These are phyloP conservation scores for Diadophis punctatus DNA, from an alignment of 2,113 vertebrate genomes.

Conservation along the genomic window DNA sequence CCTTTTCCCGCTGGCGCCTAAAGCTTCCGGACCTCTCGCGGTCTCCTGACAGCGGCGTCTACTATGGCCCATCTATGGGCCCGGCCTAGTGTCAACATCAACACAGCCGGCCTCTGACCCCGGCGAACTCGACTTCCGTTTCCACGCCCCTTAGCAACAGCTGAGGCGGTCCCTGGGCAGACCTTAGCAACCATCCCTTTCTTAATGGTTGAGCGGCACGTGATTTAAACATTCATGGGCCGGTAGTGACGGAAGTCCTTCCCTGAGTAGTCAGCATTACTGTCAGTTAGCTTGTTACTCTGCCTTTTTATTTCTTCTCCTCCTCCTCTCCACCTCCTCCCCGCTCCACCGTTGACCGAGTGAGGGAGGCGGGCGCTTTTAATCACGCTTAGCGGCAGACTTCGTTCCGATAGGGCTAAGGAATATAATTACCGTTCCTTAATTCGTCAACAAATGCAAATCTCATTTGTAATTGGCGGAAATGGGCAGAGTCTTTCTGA, in stretches of 20 bases:
- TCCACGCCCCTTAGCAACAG: not conserved
- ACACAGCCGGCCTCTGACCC: conserved; percentile 47
- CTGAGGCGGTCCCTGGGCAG: not conserved
- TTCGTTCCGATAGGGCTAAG: not conserved
- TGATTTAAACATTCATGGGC: not conserved
- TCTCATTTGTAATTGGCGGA: conserved; percentile 7
- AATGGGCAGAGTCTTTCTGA: fast-evolving
- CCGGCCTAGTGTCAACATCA: conserved; percentile 49
- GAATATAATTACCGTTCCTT: not conserved
- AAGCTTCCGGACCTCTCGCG: not conserved
- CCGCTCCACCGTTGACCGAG: not conserved
- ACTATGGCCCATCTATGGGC: not conserved
- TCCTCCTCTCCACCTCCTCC: too few species aligned
- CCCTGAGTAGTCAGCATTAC: not conserved
- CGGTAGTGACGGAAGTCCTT: not conserved
- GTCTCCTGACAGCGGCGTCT: not conserved
- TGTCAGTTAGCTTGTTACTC: not conserved
- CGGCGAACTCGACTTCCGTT: conserved; percentile 38
- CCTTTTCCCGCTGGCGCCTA: not conserved
- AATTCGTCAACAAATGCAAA: not conserved
- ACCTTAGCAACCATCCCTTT: not conserved
- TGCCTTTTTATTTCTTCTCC: not conserved
- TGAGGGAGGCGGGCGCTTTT: not conserved
- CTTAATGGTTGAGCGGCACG: not conserved
- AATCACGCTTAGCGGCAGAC: not conserved